phyloP scores from a whole-genome alignment of 2,113 vertebrate species.

The Centropus unirufus region DNA sequence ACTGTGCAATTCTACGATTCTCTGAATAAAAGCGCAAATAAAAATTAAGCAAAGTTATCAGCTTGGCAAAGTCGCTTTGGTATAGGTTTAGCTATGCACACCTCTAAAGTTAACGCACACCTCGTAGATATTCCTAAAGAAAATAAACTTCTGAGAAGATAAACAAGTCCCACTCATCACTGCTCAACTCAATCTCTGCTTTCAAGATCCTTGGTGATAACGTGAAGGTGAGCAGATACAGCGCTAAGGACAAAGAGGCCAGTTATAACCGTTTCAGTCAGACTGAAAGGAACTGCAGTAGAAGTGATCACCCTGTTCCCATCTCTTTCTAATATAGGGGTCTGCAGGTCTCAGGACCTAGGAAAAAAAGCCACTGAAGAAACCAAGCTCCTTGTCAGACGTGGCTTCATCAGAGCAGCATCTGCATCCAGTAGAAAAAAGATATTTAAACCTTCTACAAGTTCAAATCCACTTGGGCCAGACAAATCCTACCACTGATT shows the following conservation, averaged over 20 bases:
- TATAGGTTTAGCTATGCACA: not conserved
- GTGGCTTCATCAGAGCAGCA: not conserved
- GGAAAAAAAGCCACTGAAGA: not conserved
- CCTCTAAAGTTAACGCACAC: not conserved
- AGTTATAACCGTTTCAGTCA: not conserved
- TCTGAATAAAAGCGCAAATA: not conserved
- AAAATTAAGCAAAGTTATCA: not conserved
- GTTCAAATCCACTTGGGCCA: not conserved
- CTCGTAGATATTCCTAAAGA: not conserved
- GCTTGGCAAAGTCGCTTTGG: not conserved
- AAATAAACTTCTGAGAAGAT: not conserved
- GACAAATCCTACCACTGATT: not conserved
- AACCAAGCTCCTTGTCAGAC: not conserved
- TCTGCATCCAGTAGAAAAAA: not conserved
- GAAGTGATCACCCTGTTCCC: not conserved
- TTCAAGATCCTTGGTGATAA: not conserved
- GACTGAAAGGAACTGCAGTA: not conserved
- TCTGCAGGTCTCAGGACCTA: not conserved
- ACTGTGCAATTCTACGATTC: no score
- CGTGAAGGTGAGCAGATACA: not conserved
- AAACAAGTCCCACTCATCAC: not conserved
- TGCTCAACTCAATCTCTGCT: not conserved
- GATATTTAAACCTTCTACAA: not conserved
- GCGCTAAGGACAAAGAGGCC: not conserved
- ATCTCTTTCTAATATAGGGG: not conserved